A percentile compares a stretch with the other conserved stretches of the same genome.
Evolutionary conservation across 2,888 invertebrate genomes (phyloP).

Genomic region (Pilophorus perplexus): DNA sequence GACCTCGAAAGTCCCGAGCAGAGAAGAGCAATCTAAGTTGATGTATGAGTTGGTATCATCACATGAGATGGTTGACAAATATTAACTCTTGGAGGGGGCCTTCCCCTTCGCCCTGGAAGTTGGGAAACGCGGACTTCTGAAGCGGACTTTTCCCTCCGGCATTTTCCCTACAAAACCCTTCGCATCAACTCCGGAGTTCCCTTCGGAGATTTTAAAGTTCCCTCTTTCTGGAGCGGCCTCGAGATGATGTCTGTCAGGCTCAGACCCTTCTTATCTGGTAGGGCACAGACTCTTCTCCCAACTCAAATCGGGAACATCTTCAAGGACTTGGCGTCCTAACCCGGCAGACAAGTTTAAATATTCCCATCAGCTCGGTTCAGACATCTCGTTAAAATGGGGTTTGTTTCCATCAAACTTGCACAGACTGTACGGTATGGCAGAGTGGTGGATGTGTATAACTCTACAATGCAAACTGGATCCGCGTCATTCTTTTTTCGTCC

Average conservation of each 20-base stretch:
- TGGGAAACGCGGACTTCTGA: conserved; percentile 2
- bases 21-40: conserved; percentile 35
- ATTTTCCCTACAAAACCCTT: conserved; percentile 18
- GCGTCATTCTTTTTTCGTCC: no score
- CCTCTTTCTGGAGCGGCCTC: background rate
- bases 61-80: conserved; percentile 36
- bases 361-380: conserved; percentile 9
- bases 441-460: no score
- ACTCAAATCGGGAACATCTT: conserved; percentile 5
- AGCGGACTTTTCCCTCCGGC: background rate
- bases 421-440: no score
- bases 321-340: conserved; percentile 11
- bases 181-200: background rate
- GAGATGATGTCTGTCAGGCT: conserved; percentile 27
- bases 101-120: background rate
- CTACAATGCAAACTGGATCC: no score
- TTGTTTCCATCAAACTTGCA: no score
- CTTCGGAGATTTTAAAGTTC: conserved; percentile 29
- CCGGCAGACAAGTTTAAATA: background rate
- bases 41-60: conserved; percentile 38
- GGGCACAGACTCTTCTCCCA: conserved; percentile 7
- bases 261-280: conserved; percentile 20
- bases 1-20: conserved; percentile 1
- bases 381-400: no score
- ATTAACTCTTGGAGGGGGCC: conserved; percentile 21